Evolutionary conservation across 1,140 invertebrate genomes (phyloP), one percentile per base, ranked within the genome.

Genomic region (Holotrichia oblita): DNA sequence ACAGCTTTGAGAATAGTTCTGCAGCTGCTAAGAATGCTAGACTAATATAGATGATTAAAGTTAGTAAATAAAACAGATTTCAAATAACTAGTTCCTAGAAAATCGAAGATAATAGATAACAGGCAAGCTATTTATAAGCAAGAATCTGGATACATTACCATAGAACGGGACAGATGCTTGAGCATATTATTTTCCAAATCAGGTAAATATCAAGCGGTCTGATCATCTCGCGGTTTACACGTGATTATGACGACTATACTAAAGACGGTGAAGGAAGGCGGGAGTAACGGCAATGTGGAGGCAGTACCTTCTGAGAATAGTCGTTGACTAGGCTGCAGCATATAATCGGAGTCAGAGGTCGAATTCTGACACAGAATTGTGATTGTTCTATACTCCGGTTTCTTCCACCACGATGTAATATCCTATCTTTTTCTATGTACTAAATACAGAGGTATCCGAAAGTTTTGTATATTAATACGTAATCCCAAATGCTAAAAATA

Each of bases 171-270:
- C 10, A 48, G 10, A 2, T 48, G 44, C 27, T 34, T 34, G 27
- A 34, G 27, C 1, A 34, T 34, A 69, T 69, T 69, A 69, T 69
- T 69, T 69, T 69, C 61, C 61, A 69, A 69, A 34, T 0, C 61
- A 69, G 61, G 61, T 69, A 69, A 69, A 69, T 69, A 69, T 69
- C 61, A 69, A 69, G 61, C 61, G 27, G 61, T 14, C 61, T 22
- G 61, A 69, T 69, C 61, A 20, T 22, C 61, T 24, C 22, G 61
- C 8, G 22, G 10, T 69, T 69, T 69, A 22, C 27, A 69, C 61
- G 22, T 69, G 22, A 69, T 69, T 34, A 69, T 34, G 61, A 27
- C 4, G 22, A 69, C 10, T 10, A 22, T 7, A 17, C 48, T 55
- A 17, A 20, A 69, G 61, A 7, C 17, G 61, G 27, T 69, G 61